Percentiles rank a stretch among this genome's conserved stretches.
Conservation (phyloP, 2,113 vertebrate genomes). For the Haemorhous mexicanus region DNA sequence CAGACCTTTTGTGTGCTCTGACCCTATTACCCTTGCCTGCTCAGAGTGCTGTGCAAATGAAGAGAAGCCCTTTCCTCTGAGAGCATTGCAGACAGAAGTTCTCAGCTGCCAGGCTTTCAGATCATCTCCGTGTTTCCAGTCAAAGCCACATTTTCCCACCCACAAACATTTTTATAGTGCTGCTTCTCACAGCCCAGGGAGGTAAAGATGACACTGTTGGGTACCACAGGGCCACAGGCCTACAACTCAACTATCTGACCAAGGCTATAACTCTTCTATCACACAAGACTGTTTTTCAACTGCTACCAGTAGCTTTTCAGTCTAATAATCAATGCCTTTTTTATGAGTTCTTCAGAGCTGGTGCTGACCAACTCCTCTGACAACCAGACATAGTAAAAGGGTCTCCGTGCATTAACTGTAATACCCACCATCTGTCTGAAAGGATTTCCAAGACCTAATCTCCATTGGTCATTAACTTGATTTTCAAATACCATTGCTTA, state of each 20-base stretch:
- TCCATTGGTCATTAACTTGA: neutral
- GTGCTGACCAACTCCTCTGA: neutral
- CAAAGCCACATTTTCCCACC: neutral
- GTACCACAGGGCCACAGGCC: neutral
- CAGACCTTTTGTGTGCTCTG: neutral
- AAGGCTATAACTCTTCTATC: neutral
- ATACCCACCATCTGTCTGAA: neutral
- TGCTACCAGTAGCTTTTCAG: neutral
- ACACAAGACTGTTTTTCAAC: neutral
- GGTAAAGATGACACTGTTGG: neutral
- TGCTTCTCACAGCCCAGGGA: neutral
- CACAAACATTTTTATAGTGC: neutral
- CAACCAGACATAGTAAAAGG: neutral
- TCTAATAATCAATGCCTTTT: neutral
- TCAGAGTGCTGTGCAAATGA: neutral
- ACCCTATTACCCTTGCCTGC: neutral
- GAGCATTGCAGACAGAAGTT: neutral
- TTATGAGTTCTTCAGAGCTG: neutral
- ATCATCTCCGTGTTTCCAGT: neutral
- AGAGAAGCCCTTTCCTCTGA: neutral
- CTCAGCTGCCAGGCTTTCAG: neutral
- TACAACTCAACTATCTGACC: neutral
- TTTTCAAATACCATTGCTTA: neutral
- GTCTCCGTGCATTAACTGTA: neutral
- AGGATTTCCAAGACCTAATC: neutral